phyloP scores from a whole-genome alignment of 1,140 invertebrate species.

The Hesperophylax magnus region DNA sequence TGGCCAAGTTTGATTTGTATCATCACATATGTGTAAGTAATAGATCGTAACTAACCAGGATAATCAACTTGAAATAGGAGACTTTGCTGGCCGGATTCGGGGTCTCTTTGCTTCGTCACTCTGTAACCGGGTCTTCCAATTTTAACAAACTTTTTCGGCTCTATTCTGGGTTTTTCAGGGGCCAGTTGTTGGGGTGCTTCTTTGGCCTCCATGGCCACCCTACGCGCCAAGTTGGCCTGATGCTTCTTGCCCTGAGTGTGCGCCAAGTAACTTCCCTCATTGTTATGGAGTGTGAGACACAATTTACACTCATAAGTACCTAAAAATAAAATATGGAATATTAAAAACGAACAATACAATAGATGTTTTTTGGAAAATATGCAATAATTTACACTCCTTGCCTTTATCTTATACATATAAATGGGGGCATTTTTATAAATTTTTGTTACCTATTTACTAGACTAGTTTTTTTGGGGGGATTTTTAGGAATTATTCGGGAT shows the following conservation, averaged over 20 bases:
- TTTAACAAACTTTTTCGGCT: constrained; percentile 99
- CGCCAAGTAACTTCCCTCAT: constrained; percentile 99
- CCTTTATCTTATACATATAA: too few relatives aligned
- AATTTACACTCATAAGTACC: constrained; percentile 99
- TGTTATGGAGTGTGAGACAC: constrained; percentile 98
- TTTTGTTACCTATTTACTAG: too few relatives aligned
- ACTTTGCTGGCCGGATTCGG: constrained; percentile 95
- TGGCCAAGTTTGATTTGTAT: too few relatives aligned
- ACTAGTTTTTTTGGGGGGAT: too few relatives aligned
- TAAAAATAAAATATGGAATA: constrained; percentile 59
- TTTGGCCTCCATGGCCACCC: constrained; percentile 99
- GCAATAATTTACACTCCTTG: too few relatives aligned
- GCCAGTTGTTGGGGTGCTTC: constrained; percentile 92
- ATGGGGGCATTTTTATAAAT: too few relatives aligned
- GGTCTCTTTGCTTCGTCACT: constrained; percentile 98
- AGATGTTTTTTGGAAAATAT: too few relatives aligned
- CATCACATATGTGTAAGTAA: too few relatives aligned
- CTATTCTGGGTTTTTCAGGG: constrained; percentile 94
- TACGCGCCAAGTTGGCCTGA: constrained; percentile 97
- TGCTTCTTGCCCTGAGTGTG: constrained; percentile 99
- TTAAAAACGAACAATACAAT: too few relatives aligned
- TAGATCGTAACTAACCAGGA: constrained; percentile 74
- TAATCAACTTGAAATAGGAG: constrained; percentile 98
- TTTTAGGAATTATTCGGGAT: too few relatives aligned
- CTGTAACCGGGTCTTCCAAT: constrained; percentile 99